phyloP scores from a whole-genome alignment of 2,888 invertebrate genomes.

The Torymus auratus region DNA sequence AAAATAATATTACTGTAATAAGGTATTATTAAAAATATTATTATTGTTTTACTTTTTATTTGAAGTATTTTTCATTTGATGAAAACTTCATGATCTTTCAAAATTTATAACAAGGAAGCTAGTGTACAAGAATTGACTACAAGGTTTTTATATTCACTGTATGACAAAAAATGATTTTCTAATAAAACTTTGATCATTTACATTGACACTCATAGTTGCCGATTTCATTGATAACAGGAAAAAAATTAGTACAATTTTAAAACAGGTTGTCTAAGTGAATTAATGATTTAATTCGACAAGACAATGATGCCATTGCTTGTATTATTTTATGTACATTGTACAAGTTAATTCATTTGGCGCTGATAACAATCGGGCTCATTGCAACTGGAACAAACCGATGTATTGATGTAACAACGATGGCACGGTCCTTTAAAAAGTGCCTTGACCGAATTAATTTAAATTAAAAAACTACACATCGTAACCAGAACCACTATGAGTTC shows the following conservation, averaged over 20 bases:
- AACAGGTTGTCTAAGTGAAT: slow-evolving; percentile 52
- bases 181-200: slow-evolving; percentile 43
- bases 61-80: slow-evolving; percentile 25
- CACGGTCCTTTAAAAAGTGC: slow-evolving; percentile 51
- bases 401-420: slow-evolving; percentile 48
- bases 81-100: slow-evolving; percentile 30
- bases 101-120: slow-evolving; percentile 39
- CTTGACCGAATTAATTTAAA: slow-evolving; percentile 63
- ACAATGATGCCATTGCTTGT: slow-evolving; percentile 67
- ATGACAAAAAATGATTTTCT: slow-evolving; percentile 36
- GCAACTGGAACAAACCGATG: slow-evolving; percentile 47
- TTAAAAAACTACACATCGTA: slow-evolving; percentile 73
- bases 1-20: neutral
- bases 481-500: slow-evolving; percentile 65
- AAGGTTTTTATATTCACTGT: slow-evolving; percentile 13
- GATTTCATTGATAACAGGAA: slow-evolving; percentile 41
- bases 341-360: slow-evolving; percentile 66
- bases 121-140: slow-evolving; percentile 37
- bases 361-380: slow-evolving; percentile 61
- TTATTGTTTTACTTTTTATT: slow-evolving; percentile 36
- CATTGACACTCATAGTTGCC: slow-evolving; percentile 19
- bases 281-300: slow-evolving; percentile 71
- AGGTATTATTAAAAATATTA: slow-evolving; percentile 30
- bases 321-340: slow-evolving; percentile 72
- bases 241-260: slow-evolving; percentile 43